Evolutionary conservation across 2,888 invertebrate genomes (phyloP).

Genomic region (Campoplex nolae): DNA sequence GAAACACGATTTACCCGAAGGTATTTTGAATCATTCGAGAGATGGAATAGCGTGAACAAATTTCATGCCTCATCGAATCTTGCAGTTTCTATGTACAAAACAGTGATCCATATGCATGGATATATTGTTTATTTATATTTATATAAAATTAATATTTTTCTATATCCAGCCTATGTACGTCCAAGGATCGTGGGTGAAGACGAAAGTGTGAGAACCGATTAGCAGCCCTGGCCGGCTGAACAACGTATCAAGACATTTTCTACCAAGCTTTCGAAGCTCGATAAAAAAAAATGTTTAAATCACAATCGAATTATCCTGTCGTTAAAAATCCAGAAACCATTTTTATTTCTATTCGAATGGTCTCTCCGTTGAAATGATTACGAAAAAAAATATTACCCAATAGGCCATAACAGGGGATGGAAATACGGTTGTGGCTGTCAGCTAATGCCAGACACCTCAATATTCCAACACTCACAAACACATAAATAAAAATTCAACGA

Average conservation of each 20-base stretch:
- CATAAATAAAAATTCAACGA: neutral
- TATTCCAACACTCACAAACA: neutral
- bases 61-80: conserved; percentile 26
- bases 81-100: conserved; percentile 8
- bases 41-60: conserved; percentile 10
- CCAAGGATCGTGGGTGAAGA: too few relatives aligned
- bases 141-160: neutral
- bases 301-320: neutral
- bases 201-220: too few relatives aligned
- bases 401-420: neutral
- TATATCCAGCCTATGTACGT: too few relatives aligned
- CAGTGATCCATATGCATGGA: neutral
- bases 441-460: neutral
- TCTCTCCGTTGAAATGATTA: neutral
- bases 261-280: neutral
- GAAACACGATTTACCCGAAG: conserved; percentile 48
- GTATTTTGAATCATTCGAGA: neutral
- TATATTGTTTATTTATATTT: neutral
- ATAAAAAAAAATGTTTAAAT: neutral
- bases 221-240: too few relatives aligned
- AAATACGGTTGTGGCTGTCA: too few relatives aligned
- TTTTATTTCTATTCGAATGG: neutral
- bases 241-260: too few relatives aligned
- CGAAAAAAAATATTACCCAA: neutral
- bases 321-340: neutral